Evolutionary conservation across 1,140 invertebrate species (phyloP).

Genomic region (Sesamia nonagrioides): DNA sequence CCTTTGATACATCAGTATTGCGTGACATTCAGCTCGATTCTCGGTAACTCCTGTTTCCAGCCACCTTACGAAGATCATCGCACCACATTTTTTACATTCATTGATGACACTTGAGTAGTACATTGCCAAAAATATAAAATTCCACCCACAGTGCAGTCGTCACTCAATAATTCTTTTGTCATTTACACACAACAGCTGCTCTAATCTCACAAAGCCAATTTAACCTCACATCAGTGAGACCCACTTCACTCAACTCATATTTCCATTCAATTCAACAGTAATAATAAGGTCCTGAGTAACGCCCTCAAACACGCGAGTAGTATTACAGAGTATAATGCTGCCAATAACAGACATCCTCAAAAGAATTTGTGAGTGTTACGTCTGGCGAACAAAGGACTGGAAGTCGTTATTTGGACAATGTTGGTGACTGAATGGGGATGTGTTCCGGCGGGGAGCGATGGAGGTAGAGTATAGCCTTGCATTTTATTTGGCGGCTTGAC

Average conservation of each 20-base stretch:
- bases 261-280: constrained; percentile 1
- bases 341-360: constrained; percentile 24
- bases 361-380: neutral
- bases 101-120: neutral
- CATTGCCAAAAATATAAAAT: neutral
- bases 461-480: neutral
- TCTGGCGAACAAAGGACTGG: neutral
- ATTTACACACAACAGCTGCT: neutral
- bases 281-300: constrained; percentile 1
- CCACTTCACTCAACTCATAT: constrained; percentile 15
- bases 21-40: too few relatives aligned
- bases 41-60: too few relatives aligned
- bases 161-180: constrained; percentile 3
- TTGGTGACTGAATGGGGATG: neutral
- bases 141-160: neutral
- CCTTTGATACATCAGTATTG: too few relatives aligned
- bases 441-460: neutral
- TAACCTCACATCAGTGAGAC: neutral
- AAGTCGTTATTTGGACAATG: constrained; percentile 14
- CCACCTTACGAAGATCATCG: too few relatives aligned
- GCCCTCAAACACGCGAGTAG: constrained; percentile 29
- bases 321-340: constrained; percentile 35
- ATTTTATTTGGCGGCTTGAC: too few relatives aligned
- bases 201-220: constrained; percentile 16
- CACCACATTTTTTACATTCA: too few relatives aligned